Evolutionary conservation across 2,888 invertebrate species (phyloP), one percentile per base, ranked within the genome.

Genomic region (Erpobdella octoculata): DNA sequence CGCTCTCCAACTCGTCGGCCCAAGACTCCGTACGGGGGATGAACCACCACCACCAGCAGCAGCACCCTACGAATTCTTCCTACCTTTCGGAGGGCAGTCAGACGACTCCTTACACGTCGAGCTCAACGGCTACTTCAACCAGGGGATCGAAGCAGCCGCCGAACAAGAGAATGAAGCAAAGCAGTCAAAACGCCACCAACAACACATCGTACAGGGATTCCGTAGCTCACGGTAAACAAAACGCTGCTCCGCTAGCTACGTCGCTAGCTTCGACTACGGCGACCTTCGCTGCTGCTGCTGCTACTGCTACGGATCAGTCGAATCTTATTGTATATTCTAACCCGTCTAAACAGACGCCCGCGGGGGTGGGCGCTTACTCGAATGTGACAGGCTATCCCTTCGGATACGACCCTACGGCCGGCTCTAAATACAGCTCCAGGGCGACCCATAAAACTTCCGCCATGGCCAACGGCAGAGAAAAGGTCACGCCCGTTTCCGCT

Each of bases 381-480:
- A 28, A 28, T 28, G 18, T 53, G 53, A 53, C 53, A 21, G 21
- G 28, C n/a, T 28, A 53, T 28, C 53, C 12, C 3, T 53, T 53
- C 21, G 4, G 53, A 6, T 53, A 53, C 53, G 53, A 53, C 53
- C 2, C 53, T 1, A 2, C 53, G 21, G 18, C 15, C 1, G 21
- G 53, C 53, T 28, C 53, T 15, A 53, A 53, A 15, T 53, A 53
- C 53, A 28, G 21, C 21, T 28, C 53, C 53, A 53, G 53, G n/a
- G 61, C 31, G 15, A 31, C 38, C 0, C 58, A 36, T 1, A 18
- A 59, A 33, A 33, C 61, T 25, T 25, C 36, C 35, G 38, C n/a
- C 21, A 6, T 58, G 12, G 69, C 35, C 53, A 25, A 31, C 59
- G 64, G 64, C 18, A 70, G 71, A 46, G 41, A 59, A 61, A 72